Evolutionary conservation across 92 coral and sea anemone genomes (phyloP).

Genomic region (Paragorgia papillata): DNA sequence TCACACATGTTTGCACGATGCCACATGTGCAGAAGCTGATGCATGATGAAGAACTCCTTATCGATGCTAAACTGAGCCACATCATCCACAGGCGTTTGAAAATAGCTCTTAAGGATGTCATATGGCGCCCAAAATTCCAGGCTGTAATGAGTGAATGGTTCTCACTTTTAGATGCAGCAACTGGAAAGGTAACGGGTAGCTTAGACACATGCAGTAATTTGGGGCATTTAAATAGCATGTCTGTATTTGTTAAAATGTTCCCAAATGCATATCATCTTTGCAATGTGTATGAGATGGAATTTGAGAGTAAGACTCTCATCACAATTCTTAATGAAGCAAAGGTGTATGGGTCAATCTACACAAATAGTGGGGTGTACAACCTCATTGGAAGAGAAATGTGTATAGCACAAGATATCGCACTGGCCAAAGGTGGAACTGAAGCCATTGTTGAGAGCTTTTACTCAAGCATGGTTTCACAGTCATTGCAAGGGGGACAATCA

Average conservation of each 20-base stretch:
- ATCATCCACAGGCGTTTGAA: neutral
- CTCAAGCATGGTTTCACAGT: neutral
- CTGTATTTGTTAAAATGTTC: neutral
- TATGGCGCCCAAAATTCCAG: neutral
- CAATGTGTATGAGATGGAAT: constrained; percentile 6
- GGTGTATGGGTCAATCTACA: neutral
- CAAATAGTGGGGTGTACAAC: constrained; percentile 22
- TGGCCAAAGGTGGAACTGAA: constrained; percentile 26
- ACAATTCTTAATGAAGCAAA: neutral
- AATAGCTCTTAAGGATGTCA: neutral
- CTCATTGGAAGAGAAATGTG: neutral
- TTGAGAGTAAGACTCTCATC: neutral
- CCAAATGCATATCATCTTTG: neutral
- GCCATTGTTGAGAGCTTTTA: constrained; percentile 14
- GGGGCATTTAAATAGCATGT: constrained; percentile 2
- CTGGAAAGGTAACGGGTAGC: neutral
- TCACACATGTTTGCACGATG: neutral
- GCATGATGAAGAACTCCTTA: neutral
- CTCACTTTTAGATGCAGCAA: neutral
- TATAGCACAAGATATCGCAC: neutral
- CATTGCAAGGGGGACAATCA: neutral
- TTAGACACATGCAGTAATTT: neutral
- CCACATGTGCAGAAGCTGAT: neutral
- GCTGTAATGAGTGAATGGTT: constrained; percentile 1
- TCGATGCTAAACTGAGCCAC: neutral